Conservation (phyloP, 2,888 invertebrate species). For the Trichogramma evanescens region DNA sequence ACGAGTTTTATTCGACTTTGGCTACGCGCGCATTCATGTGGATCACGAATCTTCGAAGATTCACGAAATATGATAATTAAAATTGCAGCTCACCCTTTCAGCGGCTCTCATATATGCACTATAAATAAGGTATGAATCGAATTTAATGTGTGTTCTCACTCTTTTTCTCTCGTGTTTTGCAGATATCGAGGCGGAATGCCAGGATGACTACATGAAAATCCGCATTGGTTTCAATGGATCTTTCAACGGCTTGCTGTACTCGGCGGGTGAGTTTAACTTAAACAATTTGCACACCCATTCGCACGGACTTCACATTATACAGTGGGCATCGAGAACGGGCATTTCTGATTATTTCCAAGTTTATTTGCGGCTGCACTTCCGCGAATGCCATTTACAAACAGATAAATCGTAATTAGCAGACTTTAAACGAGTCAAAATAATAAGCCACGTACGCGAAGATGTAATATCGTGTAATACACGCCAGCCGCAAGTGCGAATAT, state of each 20-base stretch:
- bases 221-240: constrained; percentile 87
- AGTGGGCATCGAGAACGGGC: too few relatives aligned
- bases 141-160: not conserved
- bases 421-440: too few relatives aligned
- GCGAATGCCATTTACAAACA: too few relatives aligned
- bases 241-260: constrained; percentile 81
- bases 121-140: not conserved
- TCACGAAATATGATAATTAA: constrained; percentile 21
- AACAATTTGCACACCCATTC: not conserved
- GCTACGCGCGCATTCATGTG: constrained; percentile 5
- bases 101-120: not conserved
- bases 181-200: constrained; percentile 94
- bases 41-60: constrained; percentile 4
- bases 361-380: too few relatives aligned
- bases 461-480: too few relatives aligned
- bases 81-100: constrained; percentile 14
- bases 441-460: too few relatives aligned
- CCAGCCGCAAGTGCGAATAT: too few relatives aligned
- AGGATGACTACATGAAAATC: constrained; percentile 93
- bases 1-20: not conserved
- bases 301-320: too few relatives aligned
- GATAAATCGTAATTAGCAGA: too few relatives aligned
- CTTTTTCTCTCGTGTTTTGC: constrained; percentile 32
- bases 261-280: constrained; percentile 60
- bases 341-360: too few relatives aligned